Evolutionary conservation across 2,888 invertebrate genomes (phyloP), one percentile per base, ranked within the genome.

Genomic region (Muscina levida): DNA sequence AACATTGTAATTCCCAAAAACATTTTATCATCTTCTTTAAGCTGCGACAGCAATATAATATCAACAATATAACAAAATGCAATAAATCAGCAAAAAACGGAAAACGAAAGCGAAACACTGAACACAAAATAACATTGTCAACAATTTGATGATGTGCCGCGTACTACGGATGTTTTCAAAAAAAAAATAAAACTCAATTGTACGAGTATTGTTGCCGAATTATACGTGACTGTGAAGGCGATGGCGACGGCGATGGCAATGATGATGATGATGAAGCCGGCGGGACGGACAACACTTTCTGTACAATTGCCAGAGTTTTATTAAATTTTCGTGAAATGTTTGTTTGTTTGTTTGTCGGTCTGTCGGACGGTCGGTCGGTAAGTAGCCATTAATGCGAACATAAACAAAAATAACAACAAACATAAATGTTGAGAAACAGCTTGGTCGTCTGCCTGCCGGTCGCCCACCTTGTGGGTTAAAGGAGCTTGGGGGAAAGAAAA

Each of bases 151-250:
- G 48, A 39, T 53, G 65, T 48, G 31, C 31, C 1, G 24, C 46
- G 56, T n/a, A 44, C 59, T 48, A 62, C 37, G 3, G 31, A 11
- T 24, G 53, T 22, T 46, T 31, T 19, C 39, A 24, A 22, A 42
- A n/a, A n/a, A n/a, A n/a, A n/a, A n/a, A n/a, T n/a, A n/a, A n/a
- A 39, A 48, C 62, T 48, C 51, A 72, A 53, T 39, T 37, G 53
- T 5, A 19, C 17, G 26, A 22, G 66, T 51, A 19, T 56, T 77
- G 57, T 57, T 57, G 39, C 39, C 51, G 37, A 72, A 57, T 56
- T 56, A 48, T 72, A 77, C 77, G 72, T 77, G 77, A 66, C 57
- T 5, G n/a, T 10, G 48, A 48, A 2, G 19, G 19, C 19, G n/a
- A 42, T 8, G 42, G 10, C 42, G 42, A n/a, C 15, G 17, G 4